Percentiles rank a stretch among this genome's conserved stretches.
These are phyloP conservation scores for Meles meles DNA, from an alignment of 2,113 vertebrate species.

Conservation along the genomic window DNA sequence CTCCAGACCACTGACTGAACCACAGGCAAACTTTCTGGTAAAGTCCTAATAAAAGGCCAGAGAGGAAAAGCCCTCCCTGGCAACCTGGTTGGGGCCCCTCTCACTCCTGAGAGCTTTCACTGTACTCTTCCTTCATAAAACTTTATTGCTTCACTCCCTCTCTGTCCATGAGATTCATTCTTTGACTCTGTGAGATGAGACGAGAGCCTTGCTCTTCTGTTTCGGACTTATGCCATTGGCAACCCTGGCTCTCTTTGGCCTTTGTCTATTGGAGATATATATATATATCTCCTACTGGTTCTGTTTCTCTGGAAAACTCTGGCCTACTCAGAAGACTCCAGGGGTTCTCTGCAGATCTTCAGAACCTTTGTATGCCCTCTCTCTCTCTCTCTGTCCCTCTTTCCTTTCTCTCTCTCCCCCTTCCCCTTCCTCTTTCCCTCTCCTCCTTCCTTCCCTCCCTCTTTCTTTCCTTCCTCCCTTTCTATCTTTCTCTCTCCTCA, in stretches of 20 bases:
- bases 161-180: neutral
- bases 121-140: neutral
- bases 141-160: neutral
- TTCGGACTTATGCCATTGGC: neutral
- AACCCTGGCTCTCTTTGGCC: neutral
- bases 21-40: neutral
- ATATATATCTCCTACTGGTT: neutral
- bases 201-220: neutral
- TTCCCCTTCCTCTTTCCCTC: too few species aligned
- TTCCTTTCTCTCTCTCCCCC: too few species aligned
- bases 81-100: neutral
- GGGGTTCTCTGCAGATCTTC: neutral
- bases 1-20: neutral
- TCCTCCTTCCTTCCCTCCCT: neutral
- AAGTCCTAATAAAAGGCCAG: neutral
- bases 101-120: neutral
- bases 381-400: neutral
- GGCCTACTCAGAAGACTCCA: neutral
- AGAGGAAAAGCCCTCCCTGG: neutral
- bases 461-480: neutral
- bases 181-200: neutral
- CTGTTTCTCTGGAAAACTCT: neutral
- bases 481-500: neutral
- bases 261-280: neutral
- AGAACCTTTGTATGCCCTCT: fast-evolving